Conservation (phyloP, 2,113 vertebrate species). For the Rhea americana region DNA sequence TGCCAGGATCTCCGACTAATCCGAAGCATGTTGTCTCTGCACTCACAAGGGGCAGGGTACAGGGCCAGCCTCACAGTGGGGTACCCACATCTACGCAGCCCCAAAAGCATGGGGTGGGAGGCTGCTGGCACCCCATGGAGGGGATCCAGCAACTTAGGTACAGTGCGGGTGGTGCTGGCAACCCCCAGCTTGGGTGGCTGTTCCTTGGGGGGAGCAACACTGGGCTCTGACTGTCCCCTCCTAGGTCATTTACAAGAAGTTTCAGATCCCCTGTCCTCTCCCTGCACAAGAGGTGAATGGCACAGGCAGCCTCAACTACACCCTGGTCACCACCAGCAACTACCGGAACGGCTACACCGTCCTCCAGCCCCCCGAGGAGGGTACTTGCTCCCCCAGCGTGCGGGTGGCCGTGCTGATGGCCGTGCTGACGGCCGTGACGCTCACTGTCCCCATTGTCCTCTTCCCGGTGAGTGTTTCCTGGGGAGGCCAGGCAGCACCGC, state of each 20-base stretch:
- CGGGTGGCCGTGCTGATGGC: slow-evolving; percentile 96
- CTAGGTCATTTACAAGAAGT: slow-evolving; percentile 97
- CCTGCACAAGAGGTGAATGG: slow-evolving; percentile 74
- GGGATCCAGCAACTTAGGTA: neutral
- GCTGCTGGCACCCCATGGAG: neutral
- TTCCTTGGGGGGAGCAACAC: neutral
- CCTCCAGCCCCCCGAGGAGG: slow-evolving; percentile 30
- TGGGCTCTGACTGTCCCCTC: accelerated
- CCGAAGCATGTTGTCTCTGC: accelerated
- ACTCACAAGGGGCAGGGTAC: accelerated
- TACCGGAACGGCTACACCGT: slow-evolving; percentile 68
- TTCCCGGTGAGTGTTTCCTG: slow-evolving; percentile 86
- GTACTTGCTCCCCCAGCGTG: slow-evolving; percentile 83
- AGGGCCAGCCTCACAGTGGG: accelerated
- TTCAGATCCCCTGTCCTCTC: slow-evolving; percentile 91
- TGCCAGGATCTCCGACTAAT: neutral
- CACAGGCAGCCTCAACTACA: slow-evolving; percentile 74
- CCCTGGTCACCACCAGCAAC: slow-evolving; percentile 50
- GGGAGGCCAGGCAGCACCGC: neutral
- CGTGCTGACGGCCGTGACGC: slow-evolving; percentile 92
- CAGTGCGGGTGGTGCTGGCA: neutral
- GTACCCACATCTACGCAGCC: neutral
- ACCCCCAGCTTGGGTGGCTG: accelerated
- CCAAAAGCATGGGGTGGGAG: too few relatives aligned
- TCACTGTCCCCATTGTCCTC: slow-evolving; percentile 95